Evolutionary conservation across 1,140 invertebrate species (phyloP), one percentile per base, ranked within the genome.

Genomic region (Musca domestica): DNA sequence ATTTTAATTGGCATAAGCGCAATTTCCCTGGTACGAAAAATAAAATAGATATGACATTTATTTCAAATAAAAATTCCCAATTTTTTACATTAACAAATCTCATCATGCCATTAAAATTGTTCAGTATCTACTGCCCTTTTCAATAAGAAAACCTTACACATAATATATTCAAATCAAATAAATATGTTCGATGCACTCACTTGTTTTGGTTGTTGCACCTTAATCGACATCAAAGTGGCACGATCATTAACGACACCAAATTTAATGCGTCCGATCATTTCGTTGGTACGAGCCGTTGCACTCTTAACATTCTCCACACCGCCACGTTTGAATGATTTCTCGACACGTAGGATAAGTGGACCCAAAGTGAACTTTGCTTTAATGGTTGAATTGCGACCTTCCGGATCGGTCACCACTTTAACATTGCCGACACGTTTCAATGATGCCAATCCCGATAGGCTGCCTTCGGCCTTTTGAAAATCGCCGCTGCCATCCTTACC

Each of bases 141-240:
- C n/a, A n/a, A n/a, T n/a, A n/a, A n/a, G n/a, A n/a, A n/a, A n/a
- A n/a, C n/a, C n/a, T n/a, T n/a, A n/a, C n/a, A n/a, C n/a, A n/a
- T n/a, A n/a, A n/a, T n/a, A n/a, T n/a, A 85, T 82, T 81, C 90
- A 91, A 70, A 93, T 91, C n/a, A 94, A 89, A 70, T 91, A 85
- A 15, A 94, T 90, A 91, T 92, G 17, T 46, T 22, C 22, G 10
- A 14, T 49, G 71, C 63, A 56, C n/a, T 84, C 64, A 93, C 92
- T 86, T 94, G 91, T 85, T 92, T 93, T 3, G 92, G 92, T 75
- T 93, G 92, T 56, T 92, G 84, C 64, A 94, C 92, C 73, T 89
- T 90, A 70, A 94, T 93, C 14, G 90, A 91, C 78, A 93, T 90
- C 20, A 94, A 82, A 46, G 91, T 90, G 27, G 91, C 91, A 15